Percentiles rank a stretch among this genome's conserved stretches.
Evolutionary conservation across 2,797 vertebrate genomes (phyloP).

Genomic region (Trichosurus vulpecula): DNA sequence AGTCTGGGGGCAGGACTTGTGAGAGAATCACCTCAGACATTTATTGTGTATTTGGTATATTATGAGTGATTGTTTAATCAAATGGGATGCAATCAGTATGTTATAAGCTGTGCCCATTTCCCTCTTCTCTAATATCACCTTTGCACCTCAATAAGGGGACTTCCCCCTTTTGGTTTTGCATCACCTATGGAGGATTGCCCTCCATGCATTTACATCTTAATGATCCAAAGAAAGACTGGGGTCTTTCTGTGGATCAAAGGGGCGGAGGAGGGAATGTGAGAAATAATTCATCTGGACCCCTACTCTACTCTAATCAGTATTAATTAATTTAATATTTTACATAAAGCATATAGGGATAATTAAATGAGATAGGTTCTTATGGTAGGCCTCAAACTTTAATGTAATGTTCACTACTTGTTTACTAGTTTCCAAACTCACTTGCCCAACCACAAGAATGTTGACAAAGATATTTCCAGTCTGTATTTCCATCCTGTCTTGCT

Average conservation of each 20-base stretch:
- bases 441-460: too few relatives aligned
- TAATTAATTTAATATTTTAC: background rate
- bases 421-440: background rate
- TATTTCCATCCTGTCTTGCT: too few relatives aligned
- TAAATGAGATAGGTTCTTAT: background rate
- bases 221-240: too few relatives aligned
- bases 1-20: background rate
- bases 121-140: background rate
- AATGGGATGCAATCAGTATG: background rate
- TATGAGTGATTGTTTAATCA: background rate
- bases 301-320: background rate
- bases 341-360: background rate
- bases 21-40: background rate
- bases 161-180: background rate
- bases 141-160: background rate
- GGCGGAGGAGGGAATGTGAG: too few relatives aligned
- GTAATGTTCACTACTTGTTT: background rate
- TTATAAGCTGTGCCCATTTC: background rate
- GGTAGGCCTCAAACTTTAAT: background rate
- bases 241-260: too few relatives aligned
- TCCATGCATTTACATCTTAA: too few relatives aligned
- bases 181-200: background rate
- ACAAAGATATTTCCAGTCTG: too few relatives aligned
- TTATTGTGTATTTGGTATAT: background rate
- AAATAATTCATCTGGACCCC: background rate